Evolutionary conservation across 2,888 invertebrate genomes (phyloP), one percentile per base, ranked within the genome.

Genomic region (Dryococelus australis): DNA sequence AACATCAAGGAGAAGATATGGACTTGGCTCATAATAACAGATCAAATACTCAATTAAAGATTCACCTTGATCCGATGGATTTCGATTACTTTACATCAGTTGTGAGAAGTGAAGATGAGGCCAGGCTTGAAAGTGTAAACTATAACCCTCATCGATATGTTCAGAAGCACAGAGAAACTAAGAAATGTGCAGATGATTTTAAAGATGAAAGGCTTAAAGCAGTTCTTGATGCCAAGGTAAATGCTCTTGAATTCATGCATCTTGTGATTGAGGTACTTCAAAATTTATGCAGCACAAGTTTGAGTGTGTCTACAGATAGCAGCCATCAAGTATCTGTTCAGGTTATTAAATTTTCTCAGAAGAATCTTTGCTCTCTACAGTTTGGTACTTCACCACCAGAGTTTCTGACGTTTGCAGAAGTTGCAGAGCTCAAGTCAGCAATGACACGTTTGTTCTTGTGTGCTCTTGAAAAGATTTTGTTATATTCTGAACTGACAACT

Each of bases 71-170:
- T 53, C 93, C 93, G 85, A 95, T 95, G 92, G 94, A 95, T 90
- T 95, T 95, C 90, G 94, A 94, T 88, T 95, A 95, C 90, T 95
- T 95, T 91, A 94, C 94, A 85, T 93, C 94, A 0, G 92, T 93
- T 0, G 92, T 93, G 0, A 90, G 93, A 12, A 93, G 93, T 89
- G 93, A 93, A 87, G 93, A 93, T 88, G 93, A 93, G 87, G 86
- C 89, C 27, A 88, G 88, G 12, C 87, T 89, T 43, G 90, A 90
- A 53, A 87, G 88, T 35, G 87, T 89, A 43, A 88, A 90, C 43
- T 89, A 89, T 43, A 87, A 87, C 9, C 91, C 93, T 43, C 43
- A 43, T 9, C 28, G 43, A 12, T 35, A 20, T 3, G 24, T 83
- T 28, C 12, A 43, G 16, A 83, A 83, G 43, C 83, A 28, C 26